Evolutionary conservation across 2,888 invertebrate species (phyloP).

Genomic region (Slavum lentiscoides): DNA sequence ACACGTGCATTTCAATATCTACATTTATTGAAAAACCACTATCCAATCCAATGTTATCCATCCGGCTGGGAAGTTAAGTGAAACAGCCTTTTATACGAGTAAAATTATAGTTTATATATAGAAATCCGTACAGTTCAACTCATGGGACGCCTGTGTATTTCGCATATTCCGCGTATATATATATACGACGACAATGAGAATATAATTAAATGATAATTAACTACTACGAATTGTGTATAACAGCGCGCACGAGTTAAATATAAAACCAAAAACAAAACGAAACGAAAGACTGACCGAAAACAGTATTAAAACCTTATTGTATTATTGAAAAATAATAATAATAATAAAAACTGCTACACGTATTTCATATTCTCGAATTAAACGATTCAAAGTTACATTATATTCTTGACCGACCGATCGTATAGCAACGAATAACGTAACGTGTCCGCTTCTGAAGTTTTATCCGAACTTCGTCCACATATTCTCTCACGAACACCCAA

Average conservation of each 20-base stretch:
- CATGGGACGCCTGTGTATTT: no score
- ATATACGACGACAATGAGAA: not conserved
- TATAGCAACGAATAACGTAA: slow-evolving; percentile 25
- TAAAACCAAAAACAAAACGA: not conserved
- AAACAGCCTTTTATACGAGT: no score
- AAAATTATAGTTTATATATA: no score
- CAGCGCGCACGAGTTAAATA: no score
- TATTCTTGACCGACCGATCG: slow-evolving; percentile 16
- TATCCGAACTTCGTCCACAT: slow-evolving; percentile 27
- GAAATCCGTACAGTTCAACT: no score
- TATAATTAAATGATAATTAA: not conserved
- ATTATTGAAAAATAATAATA: not conserved
- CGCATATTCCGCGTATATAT: no score
- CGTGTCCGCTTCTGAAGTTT: slow-evolving; percentile 31
- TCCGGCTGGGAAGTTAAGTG: no score
- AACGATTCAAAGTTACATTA: slow-evolving; percentile 33
- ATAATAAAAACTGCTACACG: not conserved
- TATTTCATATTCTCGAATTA: not conserved
- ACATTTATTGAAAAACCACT: no score
- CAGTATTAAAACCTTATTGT: not conserved
- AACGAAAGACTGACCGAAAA: not conserved
- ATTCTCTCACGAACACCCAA: slow-evolving; percentile 10
- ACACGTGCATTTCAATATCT: no score
- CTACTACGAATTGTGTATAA: no score
- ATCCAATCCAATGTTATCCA: no score